Evolutionary conservation across 2,113 vertebrate species (phyloP).

Genomic region (Barnardius zonarius): DNA sequence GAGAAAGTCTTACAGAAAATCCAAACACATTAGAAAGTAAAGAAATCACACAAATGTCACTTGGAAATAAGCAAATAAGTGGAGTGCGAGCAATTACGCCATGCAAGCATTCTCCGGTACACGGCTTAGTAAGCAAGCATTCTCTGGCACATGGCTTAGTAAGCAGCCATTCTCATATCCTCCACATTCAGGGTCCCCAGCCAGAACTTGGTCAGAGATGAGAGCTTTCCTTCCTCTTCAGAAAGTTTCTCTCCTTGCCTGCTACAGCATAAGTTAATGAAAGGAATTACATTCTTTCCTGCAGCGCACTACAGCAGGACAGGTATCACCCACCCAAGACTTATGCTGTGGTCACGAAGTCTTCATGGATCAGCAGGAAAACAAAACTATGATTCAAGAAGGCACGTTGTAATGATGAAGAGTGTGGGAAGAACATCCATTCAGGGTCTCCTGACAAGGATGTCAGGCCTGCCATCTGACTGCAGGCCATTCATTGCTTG

Average conservation of each 20-base stretch:
- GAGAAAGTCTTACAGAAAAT: neutral
- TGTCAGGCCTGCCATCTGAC: neutral
- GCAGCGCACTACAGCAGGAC: neutral
- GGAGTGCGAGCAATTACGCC: neutral
- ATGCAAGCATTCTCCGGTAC: neutral
- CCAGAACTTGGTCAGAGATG: neutral
- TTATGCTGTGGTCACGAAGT: neutral
- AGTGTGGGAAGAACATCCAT: neutral
- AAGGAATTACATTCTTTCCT: neutral
- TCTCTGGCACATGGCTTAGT: neutral
- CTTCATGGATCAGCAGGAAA: neutral
- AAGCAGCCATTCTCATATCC: neutral
- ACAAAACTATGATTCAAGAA: neutral
- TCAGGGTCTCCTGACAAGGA: neutral
- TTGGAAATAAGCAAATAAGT: neutral
- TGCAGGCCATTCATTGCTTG: neutral
- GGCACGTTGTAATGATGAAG: fast-evolving
- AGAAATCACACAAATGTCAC: neutral
- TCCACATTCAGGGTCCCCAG: neutral
- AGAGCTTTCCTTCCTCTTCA: neutral
- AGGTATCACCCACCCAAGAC: neutral
- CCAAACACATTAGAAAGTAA: neutral
- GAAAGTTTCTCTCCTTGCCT: neutral
- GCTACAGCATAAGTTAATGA: neutral
- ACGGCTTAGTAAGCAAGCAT: neutral